Percentiles rank a stretch among this genome's conserved stretches.
Conservation (phyloP, 2,888 invertebrate species). For the Pardosa pseudoannulata region DNA sequence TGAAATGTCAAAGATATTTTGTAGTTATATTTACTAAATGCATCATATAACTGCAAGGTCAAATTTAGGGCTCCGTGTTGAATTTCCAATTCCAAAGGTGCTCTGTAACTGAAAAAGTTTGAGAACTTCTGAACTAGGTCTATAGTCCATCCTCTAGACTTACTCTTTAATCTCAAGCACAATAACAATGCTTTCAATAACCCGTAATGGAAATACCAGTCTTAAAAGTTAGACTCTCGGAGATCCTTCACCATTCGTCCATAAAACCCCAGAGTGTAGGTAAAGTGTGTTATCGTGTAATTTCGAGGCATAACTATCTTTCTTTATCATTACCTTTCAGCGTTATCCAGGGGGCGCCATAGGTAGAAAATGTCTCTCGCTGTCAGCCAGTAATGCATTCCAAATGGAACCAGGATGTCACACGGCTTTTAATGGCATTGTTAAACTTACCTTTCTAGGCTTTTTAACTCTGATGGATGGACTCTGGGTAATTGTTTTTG, state of each 20-base stretch:
- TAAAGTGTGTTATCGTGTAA: slow-evolving; percentile 20
- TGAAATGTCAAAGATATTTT: no score
- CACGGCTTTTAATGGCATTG: slow-evolving; percentile 37
- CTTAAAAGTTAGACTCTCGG: no score
- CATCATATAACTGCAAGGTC: no score
- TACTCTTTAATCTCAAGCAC: no score
- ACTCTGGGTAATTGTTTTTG: background rate
- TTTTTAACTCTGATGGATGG: slow-evolving; percentile 15
- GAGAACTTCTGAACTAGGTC: no score
- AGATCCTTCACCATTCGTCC: background rate
- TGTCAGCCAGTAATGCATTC: slow-evolving; percentile 34
- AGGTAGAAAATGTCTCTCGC: slow-evolving; percentile 3
- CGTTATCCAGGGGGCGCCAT: slow-evolving; percentile 51
- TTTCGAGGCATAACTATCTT: slow-evolving; percentile 18
- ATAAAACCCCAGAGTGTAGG: slow-evolving; percentile 9
- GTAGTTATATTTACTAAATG: no score
- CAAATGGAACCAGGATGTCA: slow-evolving; percentile 47
- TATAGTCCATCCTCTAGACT: no score
- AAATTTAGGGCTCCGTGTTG: no score
- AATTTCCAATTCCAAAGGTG: no score
- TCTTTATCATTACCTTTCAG: slow-evolving; percentile 56
- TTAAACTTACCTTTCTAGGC: slow-evolving; percentile 15
- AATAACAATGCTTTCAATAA: no score
- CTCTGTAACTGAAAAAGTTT: no score
- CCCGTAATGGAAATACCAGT: no score